phyloP scores from a whole-genome alignment of 2,888 invertebrate species.

The Bedellia somnulentella region DNA sequence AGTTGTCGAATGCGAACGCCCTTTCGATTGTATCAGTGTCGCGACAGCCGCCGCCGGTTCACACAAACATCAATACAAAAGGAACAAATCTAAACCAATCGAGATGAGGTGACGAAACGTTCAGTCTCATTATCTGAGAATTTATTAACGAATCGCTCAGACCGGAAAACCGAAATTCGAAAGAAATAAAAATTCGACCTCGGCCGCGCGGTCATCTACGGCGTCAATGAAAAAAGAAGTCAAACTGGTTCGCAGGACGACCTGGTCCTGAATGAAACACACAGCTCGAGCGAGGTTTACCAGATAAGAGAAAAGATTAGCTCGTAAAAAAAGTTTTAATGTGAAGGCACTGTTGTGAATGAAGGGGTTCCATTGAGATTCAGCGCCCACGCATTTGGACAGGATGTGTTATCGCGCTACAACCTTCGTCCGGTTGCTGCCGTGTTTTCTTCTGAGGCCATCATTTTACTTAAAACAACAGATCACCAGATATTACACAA shows the following conservation, averaged over 20 bases:
- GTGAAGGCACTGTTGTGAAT: constrained; percentile 55
- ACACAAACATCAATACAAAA: constrained; percentile 52
- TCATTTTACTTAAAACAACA: neutral
- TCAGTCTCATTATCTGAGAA: constrained; percentile 62
- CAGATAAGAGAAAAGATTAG: constrained; percentile 58
- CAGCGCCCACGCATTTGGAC: constrained; percentile 42
- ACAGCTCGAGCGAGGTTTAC: constrained; percentile 46
- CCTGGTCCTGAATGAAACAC: constrained; percentile 55
- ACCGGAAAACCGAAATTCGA: constrained; percentile 61
- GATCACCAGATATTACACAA: neutral
- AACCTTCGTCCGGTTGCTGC: constrained; percentile 19
- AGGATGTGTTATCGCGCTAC: constrained; percentile 22
- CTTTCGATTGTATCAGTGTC: constrained; percentile 42
- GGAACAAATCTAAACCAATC: constrained; percentile 51
- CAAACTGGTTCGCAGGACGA: constrained; percentile 49
- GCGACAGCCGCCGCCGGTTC: constrained; percentile 45
- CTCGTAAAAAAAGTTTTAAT: constrained; percentile 50
- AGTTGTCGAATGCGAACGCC: constrained; percentile 34
- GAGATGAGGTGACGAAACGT: constrained; percentile 61
- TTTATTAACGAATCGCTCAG: constrained; percentile 59
- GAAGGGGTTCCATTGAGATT: constrained; percentile 54
- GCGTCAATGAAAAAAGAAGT: constrained; percentile 59
- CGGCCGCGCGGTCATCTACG: constrained; percentile 58
- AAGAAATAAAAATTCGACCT: constrained; percentile 61
- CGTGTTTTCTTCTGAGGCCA: constrained; percentile 10